phyloP scores from a whole-genome alignment of 2,888 invertebrate genomes.

The Drosophila mayaguana region DNA sequence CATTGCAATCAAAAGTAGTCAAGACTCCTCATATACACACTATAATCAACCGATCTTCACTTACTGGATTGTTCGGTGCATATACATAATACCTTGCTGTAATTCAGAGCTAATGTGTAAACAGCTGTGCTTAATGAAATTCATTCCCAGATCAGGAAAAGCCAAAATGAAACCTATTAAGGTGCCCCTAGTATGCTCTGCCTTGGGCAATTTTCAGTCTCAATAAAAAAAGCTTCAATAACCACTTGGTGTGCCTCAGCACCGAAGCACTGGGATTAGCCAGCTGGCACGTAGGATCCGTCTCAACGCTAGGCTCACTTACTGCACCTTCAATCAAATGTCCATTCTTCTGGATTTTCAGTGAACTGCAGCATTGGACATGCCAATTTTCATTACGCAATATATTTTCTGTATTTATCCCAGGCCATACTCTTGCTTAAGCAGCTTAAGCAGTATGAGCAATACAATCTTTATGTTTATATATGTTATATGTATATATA shows the following conservation, averaged over 20 bases:
- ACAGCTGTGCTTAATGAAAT: neutral
- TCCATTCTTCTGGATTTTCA: slow-evolving; percentile 2
- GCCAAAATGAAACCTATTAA: neutral
- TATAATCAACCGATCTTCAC: too few species aligned
- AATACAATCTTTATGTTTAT: too few species aligned
- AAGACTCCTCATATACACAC: neutral
- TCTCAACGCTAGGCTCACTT: neutral
- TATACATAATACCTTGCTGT: too few species aligned
- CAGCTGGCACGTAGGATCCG: slow-evolving; percentile 24
- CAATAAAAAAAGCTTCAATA: neutral
- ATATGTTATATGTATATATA: too few species aligned
- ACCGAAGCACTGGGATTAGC: slow-evolving; percentile 27
- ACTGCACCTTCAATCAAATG: slow-evolving; percentile 16
- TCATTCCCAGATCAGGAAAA: neutral
- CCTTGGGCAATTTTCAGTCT: neutral
- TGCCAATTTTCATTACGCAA: neutral
- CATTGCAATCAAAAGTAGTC: neutral
- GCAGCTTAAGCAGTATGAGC: too few species aligned
- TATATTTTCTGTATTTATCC: neutral
- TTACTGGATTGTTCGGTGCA: neutral
- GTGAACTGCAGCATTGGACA: neutral
- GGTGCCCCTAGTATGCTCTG: neutral
- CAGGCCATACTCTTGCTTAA: neutral
- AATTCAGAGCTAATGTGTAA: too few species aligned
- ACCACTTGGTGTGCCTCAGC: neutral